phyloP scores from a whole-genome alignment of 2,113 vertebrate genomes.

The Rhabdornis inornatus region DNA sequence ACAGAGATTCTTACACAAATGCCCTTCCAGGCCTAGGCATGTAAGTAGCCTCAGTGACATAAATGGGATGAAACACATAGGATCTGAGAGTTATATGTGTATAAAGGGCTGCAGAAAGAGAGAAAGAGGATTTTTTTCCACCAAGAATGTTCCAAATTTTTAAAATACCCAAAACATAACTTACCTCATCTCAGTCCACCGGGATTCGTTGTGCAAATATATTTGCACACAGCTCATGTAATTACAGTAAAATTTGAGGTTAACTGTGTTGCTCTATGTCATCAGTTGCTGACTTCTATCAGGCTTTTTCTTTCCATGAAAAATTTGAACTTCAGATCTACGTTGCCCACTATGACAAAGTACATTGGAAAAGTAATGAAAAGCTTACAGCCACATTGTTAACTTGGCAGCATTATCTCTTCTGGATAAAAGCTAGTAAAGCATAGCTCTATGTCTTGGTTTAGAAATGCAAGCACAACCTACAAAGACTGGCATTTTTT shows the following conservation, averaged over 20 bases:
- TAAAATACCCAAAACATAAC: neutral
- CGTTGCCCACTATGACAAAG: neutral
- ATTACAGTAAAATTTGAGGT: neutral
- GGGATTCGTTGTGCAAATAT: neutral
- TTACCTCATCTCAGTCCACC: neutral
- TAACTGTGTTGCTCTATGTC: neutral
- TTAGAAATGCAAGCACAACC: neutral
- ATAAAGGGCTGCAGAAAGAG: neutral
- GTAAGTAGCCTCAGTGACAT: neutral
- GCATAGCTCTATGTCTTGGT: neutral
- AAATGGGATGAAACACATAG: neutral
- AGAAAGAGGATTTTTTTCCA: neutral
- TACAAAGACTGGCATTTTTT: neutral
- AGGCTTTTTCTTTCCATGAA: neutral
- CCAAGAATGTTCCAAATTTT: neutral
- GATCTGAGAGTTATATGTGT: accelerated
- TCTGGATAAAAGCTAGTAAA: neutral
- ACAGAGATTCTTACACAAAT: neutral
- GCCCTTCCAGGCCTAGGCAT: neutral
- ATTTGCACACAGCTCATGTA: neutral
- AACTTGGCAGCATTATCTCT: neutral
- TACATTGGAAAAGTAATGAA: neutral
- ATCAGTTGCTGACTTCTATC: neutral
- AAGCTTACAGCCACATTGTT: neutral
- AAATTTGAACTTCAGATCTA: neutral